Evolutionary conservation across 2,888 invertebrate genomes (phyloP), one percentile per base, ranked within the genome.

Genomic region (Orthonychiurus folsomi): DNA sequence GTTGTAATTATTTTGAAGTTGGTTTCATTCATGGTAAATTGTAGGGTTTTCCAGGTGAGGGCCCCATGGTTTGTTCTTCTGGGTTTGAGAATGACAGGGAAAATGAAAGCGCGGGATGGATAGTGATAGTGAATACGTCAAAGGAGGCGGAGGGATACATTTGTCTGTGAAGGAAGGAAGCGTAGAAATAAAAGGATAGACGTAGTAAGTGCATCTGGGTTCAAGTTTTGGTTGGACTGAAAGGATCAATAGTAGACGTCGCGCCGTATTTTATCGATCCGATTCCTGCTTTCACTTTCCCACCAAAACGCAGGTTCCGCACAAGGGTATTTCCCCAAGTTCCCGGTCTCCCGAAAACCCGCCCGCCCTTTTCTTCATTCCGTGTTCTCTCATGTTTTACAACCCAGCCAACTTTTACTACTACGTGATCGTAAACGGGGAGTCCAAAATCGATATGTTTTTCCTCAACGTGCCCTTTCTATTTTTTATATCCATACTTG

Each of bases 161-260:
- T 37, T 37, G 37, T 37, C 56, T 57, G 37, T 26, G 26, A 37
- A 23, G 23, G 23, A 20, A 37, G 57, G 28, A 47, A 59, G 21
- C 28, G 24, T 23, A 26, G 59, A 62, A 61, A 37, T 59, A 53
- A 54, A 60, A 23, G 5, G 26, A 47, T 56, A 56, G 50, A 56
- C 28, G 23, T 60, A 61, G 56, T 56, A 56, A 56, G 48, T 61
- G 56, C 56, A 61, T 55, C 56, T 60, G 26, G 61, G 50, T 52
- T 59, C 58, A 60, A 60, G 58, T 60, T 21, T 50, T 53, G 57
- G 60, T 50, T 26, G 26, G n/a, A 28, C 18, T 53, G 56, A 50
- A 62, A 62, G 60, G 61, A 68, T 68, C 68, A 63, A 68, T 68
- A 65, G 59, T 58, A 68, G 68, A 66, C 66, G 66, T 66, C 66